Conservation (phyloP, 2,113 vertebrate genomes). For the Siniperca knerii region DNA sequence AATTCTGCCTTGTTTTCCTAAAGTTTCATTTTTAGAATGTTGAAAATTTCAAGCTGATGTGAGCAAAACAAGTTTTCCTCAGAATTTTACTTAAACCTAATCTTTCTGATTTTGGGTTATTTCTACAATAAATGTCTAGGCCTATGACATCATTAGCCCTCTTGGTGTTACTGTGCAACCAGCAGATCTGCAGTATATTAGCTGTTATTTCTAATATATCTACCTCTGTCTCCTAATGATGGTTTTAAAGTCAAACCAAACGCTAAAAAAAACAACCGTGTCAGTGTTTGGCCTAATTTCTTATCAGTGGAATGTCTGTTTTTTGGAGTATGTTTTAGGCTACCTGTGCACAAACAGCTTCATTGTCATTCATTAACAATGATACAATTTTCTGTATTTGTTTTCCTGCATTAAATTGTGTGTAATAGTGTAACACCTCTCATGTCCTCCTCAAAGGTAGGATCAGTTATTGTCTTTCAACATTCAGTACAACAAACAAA, state of each 20-base stretch:
- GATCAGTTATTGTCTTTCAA: not conserved
- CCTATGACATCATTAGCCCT: not conserved
- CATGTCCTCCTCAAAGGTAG: not conserved
- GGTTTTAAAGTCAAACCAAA: not conserved
- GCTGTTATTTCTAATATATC: not conserved
- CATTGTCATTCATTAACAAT: not conserved
- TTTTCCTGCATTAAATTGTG: not conserved
- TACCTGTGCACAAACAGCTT: not conserved
- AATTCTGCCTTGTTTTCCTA: not conserved
- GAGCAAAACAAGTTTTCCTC: not conserved
- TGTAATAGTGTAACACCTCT: too few relatives aligned
- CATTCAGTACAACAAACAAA: too few relatives aligned
- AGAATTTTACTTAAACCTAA: not conserved
- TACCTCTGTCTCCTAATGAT: not conserved
- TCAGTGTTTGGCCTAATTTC: not conserved
- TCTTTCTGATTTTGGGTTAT: not conserved
- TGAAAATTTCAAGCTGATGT: not conserved
- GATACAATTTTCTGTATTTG: not conserved
- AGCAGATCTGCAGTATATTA: not conserved
- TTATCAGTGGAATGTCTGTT: not conserved
- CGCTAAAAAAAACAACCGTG: not conserved
- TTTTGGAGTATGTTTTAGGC: not conserved
- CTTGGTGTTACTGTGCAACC: too few relatives aligned
- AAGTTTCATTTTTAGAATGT: not conserved
- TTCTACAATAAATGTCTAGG: not conserved